Percentiles rank a stretch among this genome's conserved stretches.
These are phyloP conservation scores for Amphiduros pacificus DNA, from an alignment of 2,888 invertebrate genomes.

Conservation along the genomic window DNA sequence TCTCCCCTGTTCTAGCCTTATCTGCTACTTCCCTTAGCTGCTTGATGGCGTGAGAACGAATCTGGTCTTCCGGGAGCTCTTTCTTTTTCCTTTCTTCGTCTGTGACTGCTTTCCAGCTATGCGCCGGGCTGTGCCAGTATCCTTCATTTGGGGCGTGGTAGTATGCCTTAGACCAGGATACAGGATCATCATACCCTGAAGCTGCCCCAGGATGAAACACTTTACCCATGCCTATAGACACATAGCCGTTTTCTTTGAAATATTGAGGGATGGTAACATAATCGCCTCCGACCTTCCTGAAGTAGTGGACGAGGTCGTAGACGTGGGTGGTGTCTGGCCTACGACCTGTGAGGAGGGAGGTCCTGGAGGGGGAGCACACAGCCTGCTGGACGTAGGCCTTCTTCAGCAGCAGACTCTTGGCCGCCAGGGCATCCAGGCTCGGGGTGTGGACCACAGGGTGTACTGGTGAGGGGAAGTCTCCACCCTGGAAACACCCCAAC, in stretches of 20 bases:
- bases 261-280: conserved; percentile 25
- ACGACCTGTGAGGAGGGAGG: conserved; percentile 28
- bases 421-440: conserved; percentile 34
- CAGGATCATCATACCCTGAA: conserved; percentile 64
- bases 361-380: conserved; percentile 30
- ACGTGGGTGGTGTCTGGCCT: conserved; percentile 30
- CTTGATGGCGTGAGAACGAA: conserved; percentile 2
- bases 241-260: conserved; percentile 25
- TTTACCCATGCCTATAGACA: conserved; percentile 16
- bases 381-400: conserved; percentile 34
- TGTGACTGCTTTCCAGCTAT: conserved; percentile 18
- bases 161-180: conserved; percentile 21
- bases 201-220: conserved; percentile 17
- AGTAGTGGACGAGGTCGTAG: conserved; percentile 26
- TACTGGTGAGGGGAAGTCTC: conserved; percentile 32
- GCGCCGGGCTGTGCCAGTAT: conserved; percentile 1
- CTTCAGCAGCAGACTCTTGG: conserved; percentile 31
- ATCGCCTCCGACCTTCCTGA: conserved; percentile 25
- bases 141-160: conserved; percentile 18
- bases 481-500: conserved; percentile 29
- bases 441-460: conserved; percentile 37
- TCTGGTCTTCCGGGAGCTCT: conserved; percentile 18
- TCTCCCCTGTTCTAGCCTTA: neutral
- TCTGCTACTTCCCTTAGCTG: conserved; percentile 1
- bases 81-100: neutral